Percentiles rank a stretch among this genome's conserved stretches.
These are phyloP conservation scores for Sinocyclocheilus maitianheensis DNA, from an alignment of 2,113 vertebrate genomes.

Conservation along the genomic window DNA sequence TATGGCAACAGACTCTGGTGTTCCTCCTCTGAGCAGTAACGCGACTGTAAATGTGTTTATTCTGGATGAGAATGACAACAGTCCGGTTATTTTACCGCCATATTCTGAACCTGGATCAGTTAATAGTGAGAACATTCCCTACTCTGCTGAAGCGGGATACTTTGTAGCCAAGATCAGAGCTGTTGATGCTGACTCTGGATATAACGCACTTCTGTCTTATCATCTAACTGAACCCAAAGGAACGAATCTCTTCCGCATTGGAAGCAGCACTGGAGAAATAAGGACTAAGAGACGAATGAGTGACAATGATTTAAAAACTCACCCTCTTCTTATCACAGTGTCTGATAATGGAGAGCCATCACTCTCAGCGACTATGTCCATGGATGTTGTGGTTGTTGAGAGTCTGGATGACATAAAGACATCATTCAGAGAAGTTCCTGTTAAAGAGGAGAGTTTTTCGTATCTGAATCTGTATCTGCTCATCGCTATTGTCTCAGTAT, in stretches of 20 bases:
- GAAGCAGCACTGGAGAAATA: constrained; percentile 61
- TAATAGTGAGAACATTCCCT: constrained; percentile 74
- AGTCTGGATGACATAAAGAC: constrained; percentile 71
- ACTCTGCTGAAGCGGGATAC: constrained; percentile 75
- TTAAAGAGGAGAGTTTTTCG: constrained; percentile 63
- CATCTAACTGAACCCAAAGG: constrained; percentile 57
- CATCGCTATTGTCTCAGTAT: constrained; percentile 72
- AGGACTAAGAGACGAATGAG: constrained; percentile 67
- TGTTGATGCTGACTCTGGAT: constrained; percentile 61
- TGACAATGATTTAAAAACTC: constrained; percentile 74
- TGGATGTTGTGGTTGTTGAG: constrained; percentile 77
- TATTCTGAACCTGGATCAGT: constrained; percentile 68
- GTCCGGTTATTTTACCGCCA: constrained; percentile 76
- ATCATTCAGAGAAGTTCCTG: constrained; percentile 70
- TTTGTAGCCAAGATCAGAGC: constrained; percentile 63
- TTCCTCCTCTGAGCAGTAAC: constrained; percentile 74
- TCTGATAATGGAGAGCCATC: constrained; percentile 76
- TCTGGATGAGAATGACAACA: constrained; percentile 81
- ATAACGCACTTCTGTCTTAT: constrained; percentile 63
- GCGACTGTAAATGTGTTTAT: constrained; percentile 78
- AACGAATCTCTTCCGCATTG: constrained; percentile 60
- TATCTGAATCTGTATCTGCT: constrained; percentile 76
- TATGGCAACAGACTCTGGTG: constrained; percentile 78
- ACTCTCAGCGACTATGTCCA: constrained; percentile 72
- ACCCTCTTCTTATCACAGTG: constrained; percentile 76